Evolutionary conservation across 2,797 vertebrate species (phyloP).

Genomic region (Artibeus lituratus): DNA sequence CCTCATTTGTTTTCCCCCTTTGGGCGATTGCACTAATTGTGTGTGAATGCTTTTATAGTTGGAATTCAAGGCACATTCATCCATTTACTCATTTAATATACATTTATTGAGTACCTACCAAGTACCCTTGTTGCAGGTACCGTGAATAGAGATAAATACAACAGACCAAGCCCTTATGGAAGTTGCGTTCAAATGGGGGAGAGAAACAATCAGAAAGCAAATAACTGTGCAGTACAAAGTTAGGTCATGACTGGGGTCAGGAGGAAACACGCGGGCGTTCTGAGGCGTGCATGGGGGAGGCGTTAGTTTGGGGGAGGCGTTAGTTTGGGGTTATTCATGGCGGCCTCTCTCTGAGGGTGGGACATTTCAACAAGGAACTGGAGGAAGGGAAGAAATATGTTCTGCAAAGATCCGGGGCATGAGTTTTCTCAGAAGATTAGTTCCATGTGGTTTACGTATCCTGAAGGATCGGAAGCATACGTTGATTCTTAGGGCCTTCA

Average conservation of each 20-base stretch:
- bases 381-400: neutral
- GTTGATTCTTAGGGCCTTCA: neutral
- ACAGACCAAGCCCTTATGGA: neutral
- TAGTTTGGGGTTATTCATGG: neutral
- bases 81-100: neutral
- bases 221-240: neutral
- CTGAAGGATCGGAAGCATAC: neutral
- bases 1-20: neutral
- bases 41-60: neutral
- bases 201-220: neutral
- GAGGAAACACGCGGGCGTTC: neutral
- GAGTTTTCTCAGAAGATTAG: neutral
- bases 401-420: neutral
- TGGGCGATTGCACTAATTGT: neutral
- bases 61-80: neutral
- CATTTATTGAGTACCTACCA: neutral
- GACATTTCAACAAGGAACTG: neutral
- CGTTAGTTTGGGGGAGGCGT: fast-evolving
- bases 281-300: neutral
- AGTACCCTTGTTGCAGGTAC: fast-evolving
- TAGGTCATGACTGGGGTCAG: neutral
- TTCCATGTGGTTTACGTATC: neutral
- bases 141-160: neutral
- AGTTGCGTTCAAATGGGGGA: neutral
- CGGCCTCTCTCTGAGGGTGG: neutral